Conservation (phyloP, 2,888 invertebrate genomes). For the Scrobipalpa atriplicella region DNA sequence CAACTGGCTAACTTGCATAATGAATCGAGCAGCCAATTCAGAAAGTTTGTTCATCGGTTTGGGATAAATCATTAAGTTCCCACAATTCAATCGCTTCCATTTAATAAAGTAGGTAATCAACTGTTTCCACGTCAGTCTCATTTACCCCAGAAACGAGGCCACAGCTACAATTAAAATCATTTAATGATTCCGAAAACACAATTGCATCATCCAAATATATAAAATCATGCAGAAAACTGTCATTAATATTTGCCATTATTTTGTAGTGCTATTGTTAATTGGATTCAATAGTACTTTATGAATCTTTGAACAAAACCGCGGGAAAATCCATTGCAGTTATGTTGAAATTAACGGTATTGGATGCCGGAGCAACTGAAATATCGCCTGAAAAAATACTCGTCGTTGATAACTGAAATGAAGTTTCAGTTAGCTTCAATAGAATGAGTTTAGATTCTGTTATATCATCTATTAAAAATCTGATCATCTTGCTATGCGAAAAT, state of each 20-base stretch:
- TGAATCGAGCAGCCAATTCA: not conserved
- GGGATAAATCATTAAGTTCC: not conserved
- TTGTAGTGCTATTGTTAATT: not conserved
- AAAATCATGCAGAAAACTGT: slow-evolving; percentile 4
- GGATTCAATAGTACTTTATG: slow-evolving; percentile 1
- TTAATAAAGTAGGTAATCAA: slow-evolving; percentile 18
- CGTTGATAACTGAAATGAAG: too few species aligned
- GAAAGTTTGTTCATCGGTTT: slow-evolving; percentile 1
- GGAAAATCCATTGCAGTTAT: not conserved
- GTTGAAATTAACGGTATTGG: slow-evolving; percentile 7
- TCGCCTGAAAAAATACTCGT: too few species aligned
- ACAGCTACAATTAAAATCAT: slow-evolving; percentile 14
- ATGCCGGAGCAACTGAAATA: not conserved
- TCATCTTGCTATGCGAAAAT: too few species aligned
- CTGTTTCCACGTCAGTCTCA: slow-evolving; percentile 8
- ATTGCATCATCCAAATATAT: slow-evolving; percentile 2
- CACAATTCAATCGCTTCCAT: slow-evolving; percentile 11
- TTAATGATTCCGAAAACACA: not conserved
- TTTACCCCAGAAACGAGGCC: not conserved
- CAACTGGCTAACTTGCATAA: not conserved
- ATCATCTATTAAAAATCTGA: too few species aligned
- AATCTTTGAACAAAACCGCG: slow-evolving; percentile 11
- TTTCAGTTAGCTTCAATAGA: too few species aligned
- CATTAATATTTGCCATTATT: slow-evolving; percentile 15
- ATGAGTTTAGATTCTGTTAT: too few species aligned